Evolutionary conservation across 2,888 invertebrate species (phyloP), one percentile per base, ranked within the genome.

Genomic region (Hypselothyrea guttata): DNA sequence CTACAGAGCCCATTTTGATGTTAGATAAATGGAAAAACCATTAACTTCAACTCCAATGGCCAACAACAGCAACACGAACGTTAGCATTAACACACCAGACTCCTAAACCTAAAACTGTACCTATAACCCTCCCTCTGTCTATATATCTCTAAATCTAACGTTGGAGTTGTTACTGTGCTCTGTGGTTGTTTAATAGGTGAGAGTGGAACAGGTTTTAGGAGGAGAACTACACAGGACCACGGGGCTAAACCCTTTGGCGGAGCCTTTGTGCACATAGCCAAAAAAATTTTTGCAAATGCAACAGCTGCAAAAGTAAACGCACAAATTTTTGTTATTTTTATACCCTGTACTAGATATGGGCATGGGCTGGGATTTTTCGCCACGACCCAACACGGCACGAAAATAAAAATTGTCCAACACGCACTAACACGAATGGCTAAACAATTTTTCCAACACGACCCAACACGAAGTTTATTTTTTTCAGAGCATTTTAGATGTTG

Each of bases 21-120:
- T 46, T 27, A 35, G 34, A 30, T 44, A 58, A 74, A 68, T 82
- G 65, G 57, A 61, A 72, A 68, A 60, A 45, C 54, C 75, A 73
- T 84, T 69, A 69, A 58, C 52, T 47, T 12, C 13, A 51, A 60
- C 48, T 35, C 46, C 31, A 38, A 35, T 28, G 22, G 22, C 27
- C 47, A 27, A 31, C 16, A 49, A 12, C 59, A 76, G 60, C 57
- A 52, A 48, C 22, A 30, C 2, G 31, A n/a, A 1, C n/a, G 1
- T 7, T n/a, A 34, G 22, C 22, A 5, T 22, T 22, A 22, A 5
- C n/a, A n/a, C n/a, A n/a, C n/a, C n/a, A n/a, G n/a, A n/a, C 22
- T 22, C 22, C 22, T 4, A 22, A 5, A 22, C 5, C 2, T 22
- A 22, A 2, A 22, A 2, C 22, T 22, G 5, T 5, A 22, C 5